Evolutionary conservation across 2,113 vertebrate genomes (phyloP).

Genomic region (Illadopsis cleaveri): DNA sequence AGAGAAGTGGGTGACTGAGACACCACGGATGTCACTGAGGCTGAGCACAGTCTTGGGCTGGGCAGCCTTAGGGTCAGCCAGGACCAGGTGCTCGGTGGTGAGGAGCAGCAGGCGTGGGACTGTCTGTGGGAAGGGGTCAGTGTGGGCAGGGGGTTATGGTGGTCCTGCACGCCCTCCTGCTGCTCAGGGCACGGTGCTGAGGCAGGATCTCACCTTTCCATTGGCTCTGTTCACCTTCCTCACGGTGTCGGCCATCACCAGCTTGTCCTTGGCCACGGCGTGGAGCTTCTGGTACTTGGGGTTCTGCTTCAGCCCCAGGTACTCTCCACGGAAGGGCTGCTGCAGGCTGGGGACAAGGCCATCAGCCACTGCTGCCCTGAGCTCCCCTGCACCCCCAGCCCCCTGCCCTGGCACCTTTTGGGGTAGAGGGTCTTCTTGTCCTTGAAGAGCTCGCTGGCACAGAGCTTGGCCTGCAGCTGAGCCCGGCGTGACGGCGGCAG

Average conservation of each 20-base stretch:
- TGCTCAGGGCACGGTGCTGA: accelerated
- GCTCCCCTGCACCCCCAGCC: neutral
- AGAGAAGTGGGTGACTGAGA: slow-evolving; percentile 70
- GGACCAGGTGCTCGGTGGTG: slow-evolving; percentile 71
- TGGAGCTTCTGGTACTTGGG: slow-evolving; percentile 76
- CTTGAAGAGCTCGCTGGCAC: slow-evolving; percentile 78
- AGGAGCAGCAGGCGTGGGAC: slow-evolving; percentile 72
- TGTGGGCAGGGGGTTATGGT: accelerated
- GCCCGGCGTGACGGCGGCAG: slow-evolving; percentile 41
- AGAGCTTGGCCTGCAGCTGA: slow-evolving; percentile 70
- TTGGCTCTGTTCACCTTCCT: slow-evolving; percentile 76
- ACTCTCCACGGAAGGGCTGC: slow-evolving; percentile 73
- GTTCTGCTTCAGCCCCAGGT: slow-evolving; percentile 72
- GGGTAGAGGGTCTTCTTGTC: slow-evolving; percentile 78
- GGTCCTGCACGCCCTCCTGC: accelerated
- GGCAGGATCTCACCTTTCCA: slow-evolving; percentile 71
- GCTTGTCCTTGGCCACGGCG: slow-evolving; percentile 51
- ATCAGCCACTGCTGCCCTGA: accelerated
- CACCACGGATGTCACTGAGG: slow-evolving; percentile 52
- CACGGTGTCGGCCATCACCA: slow-evolving; percentile 73
- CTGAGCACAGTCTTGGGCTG: slow-evolving; percentile 70
- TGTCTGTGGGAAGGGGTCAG: neutral
- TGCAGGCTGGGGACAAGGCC: slow-evolving; percentile 52
- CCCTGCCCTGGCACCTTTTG: slow-evolving; percentile 62
- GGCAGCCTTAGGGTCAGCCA: slow-evolving; percentile 70